phyloP scores from a whole-genome alignment of 2,113 vertebrate species.

The Ammodytes dubius region DNA sequence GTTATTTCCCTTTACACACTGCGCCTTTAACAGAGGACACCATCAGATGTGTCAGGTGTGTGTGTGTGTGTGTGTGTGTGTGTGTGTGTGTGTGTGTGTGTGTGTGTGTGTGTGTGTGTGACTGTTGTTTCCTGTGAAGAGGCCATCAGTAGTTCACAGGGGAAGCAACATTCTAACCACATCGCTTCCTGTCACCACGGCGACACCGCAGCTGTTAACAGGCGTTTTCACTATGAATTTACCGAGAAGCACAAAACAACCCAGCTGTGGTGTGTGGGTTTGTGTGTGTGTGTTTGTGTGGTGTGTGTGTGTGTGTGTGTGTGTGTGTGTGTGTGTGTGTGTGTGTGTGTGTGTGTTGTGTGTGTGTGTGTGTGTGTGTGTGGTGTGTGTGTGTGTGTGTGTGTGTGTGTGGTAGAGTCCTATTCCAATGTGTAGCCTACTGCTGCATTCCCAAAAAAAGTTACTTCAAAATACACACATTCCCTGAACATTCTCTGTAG shows the following conservation, averaged over 20 bases:
- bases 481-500: no score
- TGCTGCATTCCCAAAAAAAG: not conserved
- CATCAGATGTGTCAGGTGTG: slow-evolving; percentile 4
- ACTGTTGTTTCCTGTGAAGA: slow-evolving; percentile 35
- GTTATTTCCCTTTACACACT: not conserved
- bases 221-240: not conserved
- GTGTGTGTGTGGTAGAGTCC: not conserved
- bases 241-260: slow-evolving; percentile 7
- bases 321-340: no score
- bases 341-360: not conserved
- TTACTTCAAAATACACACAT: not conserved
- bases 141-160: not conserved
- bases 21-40: not conserved
- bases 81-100: not conserved
- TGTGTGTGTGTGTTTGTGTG: not conserved
- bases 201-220: slow-evolving; percentile 21
- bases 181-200: slow-evolving; percentile 52
- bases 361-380: slow-evolving; percentile 11
- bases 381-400: not conserved
- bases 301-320: not conserved
- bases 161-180: slow-evolving; percentile 45
- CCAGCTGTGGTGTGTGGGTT: slow-evolving; percentile 20
- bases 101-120: slow-evolving; percentile 9
- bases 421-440: not conserved
- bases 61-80: slow-evolving; percentile 9